Conservation (phyloP, 2,113 vertebrate species). For the Globicephala melas region DNA sequence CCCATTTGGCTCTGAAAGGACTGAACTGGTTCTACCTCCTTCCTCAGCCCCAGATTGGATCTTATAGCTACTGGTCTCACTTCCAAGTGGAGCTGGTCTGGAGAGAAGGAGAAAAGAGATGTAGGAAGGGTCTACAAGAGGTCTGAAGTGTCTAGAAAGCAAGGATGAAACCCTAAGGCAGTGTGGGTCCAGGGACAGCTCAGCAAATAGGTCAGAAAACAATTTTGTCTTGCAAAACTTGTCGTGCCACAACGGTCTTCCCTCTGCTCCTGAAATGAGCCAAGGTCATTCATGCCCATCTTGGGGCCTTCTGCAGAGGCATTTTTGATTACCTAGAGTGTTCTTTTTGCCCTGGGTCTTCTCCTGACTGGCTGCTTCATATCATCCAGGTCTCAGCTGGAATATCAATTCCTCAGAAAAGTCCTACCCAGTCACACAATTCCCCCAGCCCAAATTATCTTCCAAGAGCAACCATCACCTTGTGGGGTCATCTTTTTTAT, state of each 20-base stretch:
- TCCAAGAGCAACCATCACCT: background rate
- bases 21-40: background rate
- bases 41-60: background rate
- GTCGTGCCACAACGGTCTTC: background rate
- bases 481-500: background rate
- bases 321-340: background rate
- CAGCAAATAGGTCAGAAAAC: background rate
- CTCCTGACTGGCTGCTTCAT: background rate
- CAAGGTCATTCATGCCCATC: background rate
- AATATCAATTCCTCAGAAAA: background rate
- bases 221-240: background rate
- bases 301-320: background rate
- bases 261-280: background rate
- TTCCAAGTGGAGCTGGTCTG: background rate
- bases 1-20: background rate
- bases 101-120: background rate
- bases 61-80: background rate
- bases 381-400: background rate
- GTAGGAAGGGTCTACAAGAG: background rate
- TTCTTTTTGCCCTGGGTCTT: background rate
- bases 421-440: background rate
- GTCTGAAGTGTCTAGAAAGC: background rate
- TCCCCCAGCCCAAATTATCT: background rate
- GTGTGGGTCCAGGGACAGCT: background rate
- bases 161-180: background rate